phyloP scores from a whole-genome alignment of 2,113 vertebrate species.

The Corythornis vintsioides region DNA sequence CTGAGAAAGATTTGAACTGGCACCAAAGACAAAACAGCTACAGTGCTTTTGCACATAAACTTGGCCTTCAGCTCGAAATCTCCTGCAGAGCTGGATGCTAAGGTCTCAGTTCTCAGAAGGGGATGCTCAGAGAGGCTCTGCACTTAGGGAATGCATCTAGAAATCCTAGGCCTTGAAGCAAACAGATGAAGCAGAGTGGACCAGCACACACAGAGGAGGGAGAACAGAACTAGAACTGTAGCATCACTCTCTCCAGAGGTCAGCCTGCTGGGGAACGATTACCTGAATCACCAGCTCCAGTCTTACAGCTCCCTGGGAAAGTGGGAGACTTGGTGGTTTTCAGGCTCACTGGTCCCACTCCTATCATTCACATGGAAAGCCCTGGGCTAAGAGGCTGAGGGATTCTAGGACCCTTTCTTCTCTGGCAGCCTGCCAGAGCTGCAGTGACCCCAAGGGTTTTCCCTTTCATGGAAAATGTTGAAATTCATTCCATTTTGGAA shows the following conservation, averaged over 20 bases:
- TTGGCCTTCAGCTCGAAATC: not conserved
- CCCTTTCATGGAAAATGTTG: constrained; percentile 14
- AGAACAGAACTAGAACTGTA: not conserved
- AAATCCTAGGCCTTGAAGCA: not conserved
- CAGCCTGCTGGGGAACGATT: not conserved
- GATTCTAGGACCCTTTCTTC: not conserved
- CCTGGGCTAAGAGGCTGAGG: not conserved
- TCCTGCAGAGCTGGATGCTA: not conserved
- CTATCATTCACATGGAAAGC: not conserved
- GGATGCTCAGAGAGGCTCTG: not conserved
- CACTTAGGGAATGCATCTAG: not conserved
- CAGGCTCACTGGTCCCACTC: not conserved
- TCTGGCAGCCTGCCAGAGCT: constrained; percentile 16
- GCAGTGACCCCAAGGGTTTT: constrained; percentile 9
- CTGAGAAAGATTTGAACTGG: not conserved
- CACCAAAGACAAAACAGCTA: not conserved
- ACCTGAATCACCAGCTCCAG: not conserved
- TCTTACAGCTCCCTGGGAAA: not conserved
- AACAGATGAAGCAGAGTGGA: not conserved
- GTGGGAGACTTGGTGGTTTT: not conserved
- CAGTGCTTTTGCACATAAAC: not conserved
- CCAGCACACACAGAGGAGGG: not conserved
- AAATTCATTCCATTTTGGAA: constrained; percentile 52
- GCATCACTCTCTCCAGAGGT: not conserved
- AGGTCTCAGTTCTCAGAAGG: not conserved